These are phyloP conservation scores for Pocillopora meandrina DNA, from an alignment of 92 coral and sea anemone species.

Conservation along the genomic window DNA sequence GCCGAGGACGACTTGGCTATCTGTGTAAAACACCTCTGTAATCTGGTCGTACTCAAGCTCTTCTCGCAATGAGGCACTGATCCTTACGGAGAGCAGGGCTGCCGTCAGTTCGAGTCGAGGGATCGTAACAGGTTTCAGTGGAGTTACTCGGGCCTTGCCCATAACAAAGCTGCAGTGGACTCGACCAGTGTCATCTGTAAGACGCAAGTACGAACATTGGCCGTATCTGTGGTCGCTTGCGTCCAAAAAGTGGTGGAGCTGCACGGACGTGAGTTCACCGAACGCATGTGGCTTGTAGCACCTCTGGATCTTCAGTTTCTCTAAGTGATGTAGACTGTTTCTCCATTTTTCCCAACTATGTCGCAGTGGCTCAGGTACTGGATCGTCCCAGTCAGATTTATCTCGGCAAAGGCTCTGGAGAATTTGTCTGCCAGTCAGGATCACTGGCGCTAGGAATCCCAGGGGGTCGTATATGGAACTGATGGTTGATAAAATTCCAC, in stretches of 20 bases:
- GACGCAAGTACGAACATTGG: conserved; percentile 48
- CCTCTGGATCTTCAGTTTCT: conserved; percentile 36
- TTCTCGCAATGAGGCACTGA: background rate
- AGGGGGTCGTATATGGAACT: conserved; percentile 51
- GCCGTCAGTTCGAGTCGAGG: conserved; percentile 7
- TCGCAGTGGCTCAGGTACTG: conserved; percentile 41
- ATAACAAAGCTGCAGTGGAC: conserved; percentile 11
- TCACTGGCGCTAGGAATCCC: conserved; percentile 49
- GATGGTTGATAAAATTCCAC: conserved; percentile 17
- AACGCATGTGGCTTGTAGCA: conserved; percentile 52
- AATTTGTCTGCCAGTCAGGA: conserved; percentile 27
- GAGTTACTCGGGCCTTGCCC: conserved; percentile 10
- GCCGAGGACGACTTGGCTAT: conserved; percentile 33
- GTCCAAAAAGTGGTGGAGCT: conserved; percentile 44
- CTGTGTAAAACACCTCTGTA: background rate
- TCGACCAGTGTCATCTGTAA: conserved; percentile 18
- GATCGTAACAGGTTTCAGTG: conserved; percentile 6
- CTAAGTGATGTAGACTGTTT: conserved; percentile 31
- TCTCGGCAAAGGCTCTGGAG: conserved; percentile 46
- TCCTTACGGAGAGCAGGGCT: background rate
- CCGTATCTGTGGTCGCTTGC: conserved; percentile 41
- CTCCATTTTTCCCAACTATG: conserved; percentile 61
- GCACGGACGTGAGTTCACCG: conserved; percentile 32
- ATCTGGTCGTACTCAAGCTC: conserved; percentile 16
- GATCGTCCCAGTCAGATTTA: conserved; percentile 47